Evolutionary conservation across 2,888 invertebrate species (phyloP).

Genomic region (Harpalus rufipes): DNA sequence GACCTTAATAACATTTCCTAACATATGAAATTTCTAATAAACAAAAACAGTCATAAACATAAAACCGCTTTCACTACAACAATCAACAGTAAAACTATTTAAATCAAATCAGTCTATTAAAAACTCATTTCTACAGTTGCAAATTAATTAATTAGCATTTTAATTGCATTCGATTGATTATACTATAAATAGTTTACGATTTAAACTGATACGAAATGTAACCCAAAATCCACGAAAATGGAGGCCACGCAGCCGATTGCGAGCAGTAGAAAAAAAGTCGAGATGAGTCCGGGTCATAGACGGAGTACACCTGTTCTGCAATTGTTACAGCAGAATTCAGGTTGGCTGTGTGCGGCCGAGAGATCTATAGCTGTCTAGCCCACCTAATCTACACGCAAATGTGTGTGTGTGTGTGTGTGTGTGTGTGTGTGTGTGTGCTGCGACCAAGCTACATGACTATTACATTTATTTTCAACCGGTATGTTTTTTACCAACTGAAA

Average conservation of each 20-base stretch:
- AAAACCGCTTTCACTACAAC: constrained; percentile 59
- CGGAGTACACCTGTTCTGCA: constrained; percentile 45
- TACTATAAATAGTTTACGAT: constrained; percentile 58
- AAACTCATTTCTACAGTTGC: constrained; percentile 43
- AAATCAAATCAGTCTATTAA: constrained; percentile 53
- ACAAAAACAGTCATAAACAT: constrained; percentile 50
- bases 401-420: background rate
- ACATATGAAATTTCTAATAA: constrained; percentile 56
- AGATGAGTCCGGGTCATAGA: constrained; percentile 46
- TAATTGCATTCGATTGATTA: constrained; percentile 50
- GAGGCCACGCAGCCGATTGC: constrained; percentile 20
- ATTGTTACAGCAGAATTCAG: constrained; percentile 38
- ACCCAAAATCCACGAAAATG: constrained; percentile 52
- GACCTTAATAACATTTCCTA: constrained; percentile 37
- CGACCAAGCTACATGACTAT: background rate
- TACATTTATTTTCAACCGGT: constrained; percentile 1
- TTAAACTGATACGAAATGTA: constrained; percentile 51
- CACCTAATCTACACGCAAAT: constrained; percentile 15
- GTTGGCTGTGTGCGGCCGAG: constrained; percentile 36
- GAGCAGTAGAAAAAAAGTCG: constrained; percentile 5
- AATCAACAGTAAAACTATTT: constrained; percentile 51
- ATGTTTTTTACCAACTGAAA: background rate
- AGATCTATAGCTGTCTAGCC: constrained; percentile 19
- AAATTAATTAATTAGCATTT: constrained; percentile 63
- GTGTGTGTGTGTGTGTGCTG: too few species aligned